Conservation (phyloP, 2,797 vertebrate species). For the Emys orbicularis region DNA sequence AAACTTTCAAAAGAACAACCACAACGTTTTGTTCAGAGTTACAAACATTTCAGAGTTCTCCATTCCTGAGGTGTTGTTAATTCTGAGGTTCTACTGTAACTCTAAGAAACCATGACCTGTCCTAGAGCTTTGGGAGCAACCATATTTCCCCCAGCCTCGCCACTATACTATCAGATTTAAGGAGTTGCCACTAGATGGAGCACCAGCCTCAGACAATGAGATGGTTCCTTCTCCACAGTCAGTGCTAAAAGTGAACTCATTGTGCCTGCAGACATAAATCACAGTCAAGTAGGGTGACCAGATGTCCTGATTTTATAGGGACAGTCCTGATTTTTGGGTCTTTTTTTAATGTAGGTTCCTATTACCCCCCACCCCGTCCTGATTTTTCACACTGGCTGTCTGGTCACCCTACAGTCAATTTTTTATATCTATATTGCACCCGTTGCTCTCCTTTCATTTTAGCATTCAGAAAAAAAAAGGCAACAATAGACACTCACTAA, state of each 20-base stretch:
- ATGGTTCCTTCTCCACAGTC: neutral
- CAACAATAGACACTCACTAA: neutral
- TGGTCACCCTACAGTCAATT: neutral
- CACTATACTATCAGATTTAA: neutral
- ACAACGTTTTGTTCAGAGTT: too few species aligned
- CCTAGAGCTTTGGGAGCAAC: neutral
- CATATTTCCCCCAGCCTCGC: too few species aligned
- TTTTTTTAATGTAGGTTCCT: too few species aligned
- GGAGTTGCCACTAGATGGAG: neutral
- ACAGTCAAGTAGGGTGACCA: neutral
- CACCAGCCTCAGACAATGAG: neutral
- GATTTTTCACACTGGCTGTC: too few species aligned
- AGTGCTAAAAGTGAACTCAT: neutral
- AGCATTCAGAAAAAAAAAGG: neutral
- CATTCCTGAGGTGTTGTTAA: too few species aligned
- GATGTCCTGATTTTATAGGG: too few species aligned
- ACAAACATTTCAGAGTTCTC: too few species aligned
- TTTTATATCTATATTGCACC: neutral
- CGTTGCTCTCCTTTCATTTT: neutral
- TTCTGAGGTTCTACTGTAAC: too few species aligned
- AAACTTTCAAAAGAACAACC: too few species aligned
- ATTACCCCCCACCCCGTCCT: too few species aligned
- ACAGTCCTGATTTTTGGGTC: too few species aligned
- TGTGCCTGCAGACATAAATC: neutral
- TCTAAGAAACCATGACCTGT: neutral